Conservation (phyloP, 2,888 invertebrate genomes). For the Pomacea canaliculata region DNA sequence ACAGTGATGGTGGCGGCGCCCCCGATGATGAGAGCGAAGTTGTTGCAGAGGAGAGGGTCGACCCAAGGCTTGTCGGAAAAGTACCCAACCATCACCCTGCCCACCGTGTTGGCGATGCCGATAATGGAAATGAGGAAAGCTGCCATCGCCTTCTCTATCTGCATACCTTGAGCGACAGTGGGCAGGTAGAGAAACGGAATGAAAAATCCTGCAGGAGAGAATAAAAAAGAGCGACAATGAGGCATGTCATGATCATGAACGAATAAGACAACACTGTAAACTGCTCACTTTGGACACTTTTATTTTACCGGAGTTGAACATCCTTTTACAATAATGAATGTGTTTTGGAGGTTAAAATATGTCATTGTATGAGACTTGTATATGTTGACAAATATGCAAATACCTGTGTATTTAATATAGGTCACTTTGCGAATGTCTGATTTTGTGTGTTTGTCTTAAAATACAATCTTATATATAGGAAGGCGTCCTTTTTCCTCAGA, state of each 20-base stretch:
- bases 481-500: too few relatives aligned
- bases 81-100: constrained; percentile 84
- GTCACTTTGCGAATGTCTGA: too few relatives aligned
- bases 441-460: too few relatives aligned
- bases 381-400: too few relatives aligned
- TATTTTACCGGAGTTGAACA: too few relatives aligned
- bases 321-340: background rate
- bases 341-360: too few relatives aligned
- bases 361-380: too few relatives aligned
- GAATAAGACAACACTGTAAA: too few relatives aligned
- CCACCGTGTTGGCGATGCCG: constrained; percentile 92
- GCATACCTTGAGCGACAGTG: constrained; percentile 73
- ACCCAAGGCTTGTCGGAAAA: constrained; percentile 82
- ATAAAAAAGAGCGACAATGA: background rate
- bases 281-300: too few relatives aligned
- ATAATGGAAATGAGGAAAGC: constrained; percentile 85
- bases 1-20: constrained; percentile 88
- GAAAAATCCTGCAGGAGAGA: constrained; percentile 76
- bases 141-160: constrained; percentile 69
- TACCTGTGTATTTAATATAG: too few relatives aligned
- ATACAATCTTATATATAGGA: too few relatives aligned
- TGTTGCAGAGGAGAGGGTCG: constrained; percentile 89
- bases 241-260: too few relatives aligned
- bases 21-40: constrained; percentile 86
- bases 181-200: constrained; percentile 92